phyloP scores from a whole-genome alignment of 2,797 vertebrate species.

The Naso thynnoides region DNA sequence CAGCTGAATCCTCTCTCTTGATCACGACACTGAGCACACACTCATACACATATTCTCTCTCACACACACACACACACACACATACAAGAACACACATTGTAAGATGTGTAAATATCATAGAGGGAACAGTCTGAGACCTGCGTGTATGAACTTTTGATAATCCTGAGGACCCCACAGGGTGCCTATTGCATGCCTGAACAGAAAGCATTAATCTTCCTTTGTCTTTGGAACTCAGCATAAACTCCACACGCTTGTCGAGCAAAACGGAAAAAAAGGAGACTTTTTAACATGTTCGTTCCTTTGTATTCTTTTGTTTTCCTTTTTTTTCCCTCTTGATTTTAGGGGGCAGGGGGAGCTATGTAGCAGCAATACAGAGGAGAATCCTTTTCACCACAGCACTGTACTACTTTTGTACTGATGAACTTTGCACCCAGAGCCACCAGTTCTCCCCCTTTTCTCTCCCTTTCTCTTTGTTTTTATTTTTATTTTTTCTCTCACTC shows the following conservation, averaged over 20 bases:
- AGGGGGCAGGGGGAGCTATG: constrained; percentile 81
- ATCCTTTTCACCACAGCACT: constrained; percentile 88
- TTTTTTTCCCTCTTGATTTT: constrained; percentile 67
- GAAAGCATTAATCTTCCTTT: constrained; percentile 88
- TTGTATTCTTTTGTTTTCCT: constrained; percentile 55
- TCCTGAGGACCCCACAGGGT: constrained; percentile 90
- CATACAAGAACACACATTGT: constrained; percentile 79
- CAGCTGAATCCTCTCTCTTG: constrained; percentile 35
- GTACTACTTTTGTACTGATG: constrained; percentile 89
- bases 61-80: constrained; percentile 41
- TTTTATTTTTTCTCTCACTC: constrained; percentile 44
- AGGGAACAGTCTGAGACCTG: constrained; percentile 78
- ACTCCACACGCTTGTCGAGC: constrained; percentile 77
- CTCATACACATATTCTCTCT: too few species aligned
- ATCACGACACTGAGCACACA: constrained; percentile 63
- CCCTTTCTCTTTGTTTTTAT: constrained; percentile 20
- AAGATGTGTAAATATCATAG: constrained; percentile 88
- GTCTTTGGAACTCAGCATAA: constrained; percentile 83
- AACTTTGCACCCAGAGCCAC: constrained; percentile 86
- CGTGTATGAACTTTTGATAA: constrained; percentile 90
- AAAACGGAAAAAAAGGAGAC: constrained; percentile 67
- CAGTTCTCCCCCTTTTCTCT: constrained; percentile 79
- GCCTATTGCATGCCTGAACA: constrained; percentile 93
- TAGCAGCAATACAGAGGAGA: constrained; percentile 89
- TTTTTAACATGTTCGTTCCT: constrained; percentile 73